Conservation (phyloP, 2,797 vertebrate genomes). For the Malurus splendens region DNA sequence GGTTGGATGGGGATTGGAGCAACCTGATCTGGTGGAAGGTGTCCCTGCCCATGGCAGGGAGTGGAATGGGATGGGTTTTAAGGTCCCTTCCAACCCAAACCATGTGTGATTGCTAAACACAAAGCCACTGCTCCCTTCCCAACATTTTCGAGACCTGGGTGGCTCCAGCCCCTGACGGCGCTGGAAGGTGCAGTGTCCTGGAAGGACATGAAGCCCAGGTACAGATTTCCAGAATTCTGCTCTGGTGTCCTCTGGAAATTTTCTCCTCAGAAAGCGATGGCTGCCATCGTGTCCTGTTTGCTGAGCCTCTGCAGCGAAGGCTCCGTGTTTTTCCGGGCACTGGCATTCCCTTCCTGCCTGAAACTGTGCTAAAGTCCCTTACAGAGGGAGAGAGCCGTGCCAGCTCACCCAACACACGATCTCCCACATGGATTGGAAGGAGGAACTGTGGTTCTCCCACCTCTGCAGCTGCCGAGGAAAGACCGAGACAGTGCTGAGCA, state of each 20-base stretch:
- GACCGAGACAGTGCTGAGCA: neutral
- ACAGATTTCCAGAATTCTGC: neutral
- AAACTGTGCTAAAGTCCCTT: rapidly evolving
- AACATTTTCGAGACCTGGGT: rapidly evolving
- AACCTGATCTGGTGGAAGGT: neutral
- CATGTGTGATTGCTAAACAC: rapidly evolving
- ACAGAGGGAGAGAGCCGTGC: neutral
- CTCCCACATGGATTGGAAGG: neutral
- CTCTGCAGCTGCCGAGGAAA: neutral
- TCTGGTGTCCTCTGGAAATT: neutral
- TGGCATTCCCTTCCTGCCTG: neutral
- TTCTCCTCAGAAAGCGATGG: neutral
- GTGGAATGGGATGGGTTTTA: neutral
- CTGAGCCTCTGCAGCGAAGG: neutral
- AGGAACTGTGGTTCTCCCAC: neutral
- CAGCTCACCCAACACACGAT: neutral
- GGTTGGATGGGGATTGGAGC: neutral
- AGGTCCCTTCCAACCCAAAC: neutral
- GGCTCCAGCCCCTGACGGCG: neutral
- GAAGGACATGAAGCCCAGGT: neutral
- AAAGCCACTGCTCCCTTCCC: neutral
- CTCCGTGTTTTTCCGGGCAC: rapidly evolving
- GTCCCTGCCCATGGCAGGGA: neutral
- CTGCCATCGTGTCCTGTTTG: rapidly evolving
- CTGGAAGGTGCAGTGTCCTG: too few species aligned